A percentile compares a stretch with the other conserved stretches of the same genome.
These are phyloP conservation scores for Corythornis madagascariensis DNA, from an alignment of 2,113 vertebrate genomes.

Conservation along the genomic window DNA sequence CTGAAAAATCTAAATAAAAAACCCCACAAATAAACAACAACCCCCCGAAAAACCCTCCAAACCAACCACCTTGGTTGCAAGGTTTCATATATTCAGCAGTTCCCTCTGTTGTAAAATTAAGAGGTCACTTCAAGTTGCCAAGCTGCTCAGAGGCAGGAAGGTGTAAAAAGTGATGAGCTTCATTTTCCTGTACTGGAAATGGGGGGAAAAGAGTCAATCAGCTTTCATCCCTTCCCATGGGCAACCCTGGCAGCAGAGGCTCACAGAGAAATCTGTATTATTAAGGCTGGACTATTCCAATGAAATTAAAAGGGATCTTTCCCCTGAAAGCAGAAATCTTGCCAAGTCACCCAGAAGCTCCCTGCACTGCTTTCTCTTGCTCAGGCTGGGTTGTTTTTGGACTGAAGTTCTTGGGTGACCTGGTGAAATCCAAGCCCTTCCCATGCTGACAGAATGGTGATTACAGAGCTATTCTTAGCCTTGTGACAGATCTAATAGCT, in stretches of 20 bases:
- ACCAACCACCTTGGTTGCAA: neutral
- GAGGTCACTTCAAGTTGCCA: neutral
- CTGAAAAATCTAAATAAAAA: neutral
- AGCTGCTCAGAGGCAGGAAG: neutral
- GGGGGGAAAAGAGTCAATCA: neutral
- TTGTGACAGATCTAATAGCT: neutral
- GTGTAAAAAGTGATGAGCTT: neutral
- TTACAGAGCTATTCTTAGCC: slow-evolving; percentile 16
- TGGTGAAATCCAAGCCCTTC: slow-evolving; percentile 22
- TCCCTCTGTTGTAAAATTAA: neutral
- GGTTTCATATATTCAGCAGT: neutral
- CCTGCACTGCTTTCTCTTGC: neutral
- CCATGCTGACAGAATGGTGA: neutral
- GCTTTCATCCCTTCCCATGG: neutral
- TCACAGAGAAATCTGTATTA: neutral
- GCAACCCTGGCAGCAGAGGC: neutral
- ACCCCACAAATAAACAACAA: too few species aligned
- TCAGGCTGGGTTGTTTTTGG: neutral
- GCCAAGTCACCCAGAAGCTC: neutral
- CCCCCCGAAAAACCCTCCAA: too few species aligned
- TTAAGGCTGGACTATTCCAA: neutral
- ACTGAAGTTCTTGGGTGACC: neutral
- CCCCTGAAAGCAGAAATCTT: neutral
- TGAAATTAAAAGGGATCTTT: neutral
- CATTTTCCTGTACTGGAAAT: neutral